Evolutionary conservation across 2,113 vertebrate genomes (phyloP).

Genomic region (Arvicanthis niloticus): DNA sequence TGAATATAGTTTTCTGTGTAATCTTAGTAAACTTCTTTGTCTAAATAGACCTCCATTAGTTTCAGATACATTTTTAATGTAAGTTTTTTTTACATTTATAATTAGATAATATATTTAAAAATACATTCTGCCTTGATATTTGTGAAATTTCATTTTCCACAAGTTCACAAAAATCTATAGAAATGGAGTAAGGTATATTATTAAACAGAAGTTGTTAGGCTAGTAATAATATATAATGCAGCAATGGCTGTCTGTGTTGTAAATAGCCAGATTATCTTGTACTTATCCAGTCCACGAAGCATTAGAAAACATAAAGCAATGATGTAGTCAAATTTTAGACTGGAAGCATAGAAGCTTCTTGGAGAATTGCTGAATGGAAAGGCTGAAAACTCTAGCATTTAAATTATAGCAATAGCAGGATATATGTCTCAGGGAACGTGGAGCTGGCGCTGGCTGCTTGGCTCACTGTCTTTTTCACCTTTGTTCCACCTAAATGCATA

Average conservation of each 20-base stretch:
- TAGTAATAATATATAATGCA: not conserved
- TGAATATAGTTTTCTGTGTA: not conserved
- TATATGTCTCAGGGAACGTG: not conserved
- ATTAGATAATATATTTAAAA: not conserved
- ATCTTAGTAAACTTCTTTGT: not conserved
- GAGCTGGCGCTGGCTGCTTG: not conserved
- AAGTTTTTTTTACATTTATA: conserved; percentile 27
- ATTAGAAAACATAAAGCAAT: not conserved
- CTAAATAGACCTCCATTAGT: not conserved
- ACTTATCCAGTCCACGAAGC: not conserved
- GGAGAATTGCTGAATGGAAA: not conserved
- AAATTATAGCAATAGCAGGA: not conserved
- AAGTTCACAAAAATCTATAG: not conserved
- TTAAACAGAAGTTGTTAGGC: not conserved
- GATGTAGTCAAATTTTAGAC: not conserved
- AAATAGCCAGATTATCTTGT: not conserved
- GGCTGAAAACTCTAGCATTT: not conserved
- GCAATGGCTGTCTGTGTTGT: too few species aligned
- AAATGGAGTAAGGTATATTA: not conserved
- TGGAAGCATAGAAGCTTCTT: not conserved
- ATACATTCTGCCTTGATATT: not conserved
- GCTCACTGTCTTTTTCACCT: too few species aligned
- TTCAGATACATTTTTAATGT: not conserved
- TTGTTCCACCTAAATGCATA: not conserved
- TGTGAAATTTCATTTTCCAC: not conserved